Percentiles rank a stretch among this genome's conserved stretches.
Conservation (phyloP, 2,113 vertebrate genomes). For the Dolichotis patagonum region DNA sequence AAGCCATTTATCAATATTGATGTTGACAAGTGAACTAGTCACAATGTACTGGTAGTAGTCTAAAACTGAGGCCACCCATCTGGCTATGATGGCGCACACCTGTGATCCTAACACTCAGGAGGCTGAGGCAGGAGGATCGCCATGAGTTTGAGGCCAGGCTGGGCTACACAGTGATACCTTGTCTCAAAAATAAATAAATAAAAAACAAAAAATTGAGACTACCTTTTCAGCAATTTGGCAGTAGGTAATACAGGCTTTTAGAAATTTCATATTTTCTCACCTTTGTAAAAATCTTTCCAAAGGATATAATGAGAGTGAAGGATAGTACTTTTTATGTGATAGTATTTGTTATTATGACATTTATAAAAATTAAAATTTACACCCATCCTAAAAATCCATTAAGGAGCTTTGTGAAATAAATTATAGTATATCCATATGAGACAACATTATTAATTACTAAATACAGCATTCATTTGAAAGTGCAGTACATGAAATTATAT, state of each 20-base stretch:
- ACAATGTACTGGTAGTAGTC: not conserved
- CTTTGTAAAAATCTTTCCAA: not conserved
- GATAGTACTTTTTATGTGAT: not conserved
- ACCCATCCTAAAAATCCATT: too few relatives aligned
- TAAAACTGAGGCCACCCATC: not conserved
- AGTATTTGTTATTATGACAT: not conserved
- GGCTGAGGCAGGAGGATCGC: not conserved
- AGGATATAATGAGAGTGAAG: not conserved
- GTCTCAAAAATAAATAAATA: not conserved
- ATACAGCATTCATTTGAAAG: conserved; percentile 20
- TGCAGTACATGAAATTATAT: not conserved
- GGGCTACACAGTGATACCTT: not conserved
- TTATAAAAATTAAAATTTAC: conserved; percentile 35
- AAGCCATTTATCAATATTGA: not conserved
- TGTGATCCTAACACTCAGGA: not conserved
- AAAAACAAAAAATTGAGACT: not conserved
- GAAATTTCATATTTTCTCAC: not conserved
- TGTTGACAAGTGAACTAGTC: not conserved
- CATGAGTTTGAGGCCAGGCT: not conserved
- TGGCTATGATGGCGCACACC: not conserved
- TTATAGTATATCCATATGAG: not conserved
- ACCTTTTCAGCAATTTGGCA: not conserved
- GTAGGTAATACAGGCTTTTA: not conserved
- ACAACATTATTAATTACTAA: not conserved
- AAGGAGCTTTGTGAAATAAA: not conserved